Conservation (phyloP, 2,797 vertebrate species). For the Spheniscus humboldti region DNA sequence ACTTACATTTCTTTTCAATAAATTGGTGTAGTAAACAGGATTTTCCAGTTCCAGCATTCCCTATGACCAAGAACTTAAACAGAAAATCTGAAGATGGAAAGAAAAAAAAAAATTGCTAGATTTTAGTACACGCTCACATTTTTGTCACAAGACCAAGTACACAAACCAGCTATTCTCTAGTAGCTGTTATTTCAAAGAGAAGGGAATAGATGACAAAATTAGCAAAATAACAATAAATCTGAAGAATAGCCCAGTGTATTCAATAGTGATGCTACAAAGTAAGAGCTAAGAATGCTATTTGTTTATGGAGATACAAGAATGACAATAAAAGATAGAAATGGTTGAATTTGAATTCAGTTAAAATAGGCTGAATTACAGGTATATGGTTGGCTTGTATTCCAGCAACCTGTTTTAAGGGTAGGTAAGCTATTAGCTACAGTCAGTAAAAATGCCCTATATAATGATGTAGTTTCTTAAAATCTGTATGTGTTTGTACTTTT, state of each 20-base stretch:
- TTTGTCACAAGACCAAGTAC: neutral
- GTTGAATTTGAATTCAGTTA: neutral
- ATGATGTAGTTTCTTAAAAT: neutral
- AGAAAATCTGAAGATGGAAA: constrained; percentile 75
- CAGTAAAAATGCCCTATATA: neutral
- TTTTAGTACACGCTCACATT: neutral
- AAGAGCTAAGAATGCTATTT: neutral
- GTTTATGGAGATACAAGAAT: neutral
- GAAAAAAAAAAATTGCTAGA: neutral
- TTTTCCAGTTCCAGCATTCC: constrained; percentile 81
- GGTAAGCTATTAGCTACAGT: neutral
- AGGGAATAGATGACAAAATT: neutral
- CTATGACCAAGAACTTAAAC: constrained; percentile 82
- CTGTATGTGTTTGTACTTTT: neutral
- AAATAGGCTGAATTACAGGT: neutral
- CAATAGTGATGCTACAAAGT: neutral
- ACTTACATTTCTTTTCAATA: constrained; percentile 83
- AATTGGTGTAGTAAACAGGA: constrained; percentile 80
- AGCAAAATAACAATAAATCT: neutral
- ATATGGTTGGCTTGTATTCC: neutral
- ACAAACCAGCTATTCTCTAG: neutral
- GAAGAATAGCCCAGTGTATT: neutral
- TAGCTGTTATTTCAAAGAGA: neutral
- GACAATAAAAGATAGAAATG: neutral
- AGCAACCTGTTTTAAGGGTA: neutral